phyloP scores from a whole-genome alignment of 2,113 vertebrate genomes.

The Dromaius novaehollandiae region DNA sequence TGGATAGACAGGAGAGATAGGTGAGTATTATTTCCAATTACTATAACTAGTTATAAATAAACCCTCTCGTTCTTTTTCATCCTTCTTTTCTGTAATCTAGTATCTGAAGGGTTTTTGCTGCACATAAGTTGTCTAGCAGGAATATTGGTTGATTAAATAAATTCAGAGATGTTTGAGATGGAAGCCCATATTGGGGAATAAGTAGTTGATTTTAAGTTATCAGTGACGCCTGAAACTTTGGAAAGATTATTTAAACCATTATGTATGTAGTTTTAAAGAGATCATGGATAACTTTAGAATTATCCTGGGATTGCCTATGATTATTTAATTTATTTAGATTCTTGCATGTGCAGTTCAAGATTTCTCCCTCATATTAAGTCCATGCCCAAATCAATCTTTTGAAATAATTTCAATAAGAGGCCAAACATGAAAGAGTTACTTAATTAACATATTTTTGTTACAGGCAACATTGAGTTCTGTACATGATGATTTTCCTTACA shows the following conservation, averaged over 20 bases:
- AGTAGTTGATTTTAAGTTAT: not conserved
- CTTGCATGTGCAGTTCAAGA: not conserved
- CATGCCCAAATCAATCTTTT: not conserved
- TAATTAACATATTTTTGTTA: not conserved
- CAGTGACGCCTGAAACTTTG: not conserved
- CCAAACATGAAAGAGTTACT: not conserved
- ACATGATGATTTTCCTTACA: not conserved
- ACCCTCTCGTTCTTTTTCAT: not conserved
- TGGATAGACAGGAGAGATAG: not conserved
- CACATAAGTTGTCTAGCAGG: fast-evolving
- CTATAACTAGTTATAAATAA: not conserved
- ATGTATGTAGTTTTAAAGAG: not conserved
- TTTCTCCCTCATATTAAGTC: not conserved
- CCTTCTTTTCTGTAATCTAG: not conserved
- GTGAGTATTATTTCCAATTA: not conserved
- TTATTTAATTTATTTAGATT: not conserved
- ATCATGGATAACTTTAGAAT: not conserved
- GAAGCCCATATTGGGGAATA: not conserved
- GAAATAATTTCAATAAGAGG: not conserved
- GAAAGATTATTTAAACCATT: not conserved
- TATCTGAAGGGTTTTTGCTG: not conserved
- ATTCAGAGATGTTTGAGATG: not conserved
- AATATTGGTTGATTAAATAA: not conserved
- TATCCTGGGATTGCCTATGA: not conserved
- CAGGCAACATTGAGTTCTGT: not conserved